phyloP scores from a whole-genome alignment of 2,113 vertebrate species.

The Ahaetulla prasina region DNA sequence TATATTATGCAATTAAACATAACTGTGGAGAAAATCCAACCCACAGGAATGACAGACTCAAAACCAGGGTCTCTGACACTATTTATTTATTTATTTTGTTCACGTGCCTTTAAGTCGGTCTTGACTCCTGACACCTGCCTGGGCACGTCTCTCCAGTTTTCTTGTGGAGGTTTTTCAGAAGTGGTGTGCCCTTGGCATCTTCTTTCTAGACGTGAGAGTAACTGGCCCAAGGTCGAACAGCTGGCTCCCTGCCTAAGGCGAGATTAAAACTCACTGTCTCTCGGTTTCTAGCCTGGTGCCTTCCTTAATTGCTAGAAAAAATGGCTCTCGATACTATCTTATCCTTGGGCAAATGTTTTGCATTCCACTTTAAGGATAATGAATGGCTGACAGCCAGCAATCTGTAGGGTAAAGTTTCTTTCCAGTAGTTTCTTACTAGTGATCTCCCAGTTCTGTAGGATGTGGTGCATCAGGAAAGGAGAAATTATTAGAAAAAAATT shows the following conservation, averaged over 20 bases:
- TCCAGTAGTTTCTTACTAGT: not conserved
- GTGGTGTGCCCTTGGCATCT: not conserved
- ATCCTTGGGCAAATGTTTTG: not conserved
- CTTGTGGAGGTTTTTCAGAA: not conserved
- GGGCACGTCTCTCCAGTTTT: not conserved
- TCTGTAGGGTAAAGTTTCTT: not conserved
- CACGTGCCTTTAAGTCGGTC: not conserved
- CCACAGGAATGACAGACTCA: not conserved
- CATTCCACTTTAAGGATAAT: not conserved
- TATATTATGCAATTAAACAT: not conserved
- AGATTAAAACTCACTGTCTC: not conserved
- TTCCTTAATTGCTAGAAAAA: not conserved
- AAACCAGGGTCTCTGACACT: not conserved
- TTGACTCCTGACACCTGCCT: not conserved
- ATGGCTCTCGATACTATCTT: not conserved
- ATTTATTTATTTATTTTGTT: not conserved
- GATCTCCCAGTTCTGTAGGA: not conserved
- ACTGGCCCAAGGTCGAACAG: not conserved
- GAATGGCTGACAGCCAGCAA: not conserved
- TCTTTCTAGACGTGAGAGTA: not conserved
- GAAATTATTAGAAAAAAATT: too few species aligned
- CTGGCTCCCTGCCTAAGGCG: not conserved
- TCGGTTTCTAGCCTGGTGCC: not conserved
- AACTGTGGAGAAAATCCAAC: not conserved
- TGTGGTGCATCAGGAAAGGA: not conserved